Percentiles rank a stretch among this genome's conserved stretches.
phyloP scores from a whole-genome alignment of 2,888 invertebrate genomes.

The Megamerina dolium region DNA sequence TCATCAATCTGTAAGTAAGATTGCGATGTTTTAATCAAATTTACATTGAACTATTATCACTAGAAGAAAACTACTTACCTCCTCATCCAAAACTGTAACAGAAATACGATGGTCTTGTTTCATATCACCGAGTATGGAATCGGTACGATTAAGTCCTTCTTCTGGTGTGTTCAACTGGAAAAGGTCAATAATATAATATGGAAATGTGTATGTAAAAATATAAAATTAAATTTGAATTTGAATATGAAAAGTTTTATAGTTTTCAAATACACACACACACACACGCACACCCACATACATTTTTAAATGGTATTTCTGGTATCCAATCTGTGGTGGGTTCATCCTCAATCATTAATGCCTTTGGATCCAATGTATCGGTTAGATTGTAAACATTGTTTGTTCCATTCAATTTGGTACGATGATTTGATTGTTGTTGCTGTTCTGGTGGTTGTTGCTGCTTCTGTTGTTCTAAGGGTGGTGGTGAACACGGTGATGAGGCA shows the following conservation, averaged over 20 bases:
- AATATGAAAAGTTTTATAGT: too few species aligned
- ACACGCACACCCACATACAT: slow-evolving; percentile 65
- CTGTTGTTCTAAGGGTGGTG: too few species aligned
- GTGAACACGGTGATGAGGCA: background rate
- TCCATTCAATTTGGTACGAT: slow-evolving; percentile 29
- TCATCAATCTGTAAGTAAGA: slow-evolving; percentile 62
- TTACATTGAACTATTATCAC: too few species aligned
- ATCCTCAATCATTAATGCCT: slow-evolving; percentile 61
- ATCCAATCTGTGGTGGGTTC: slow-evolving; percentile 80
- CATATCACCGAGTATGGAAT: slow-evolving; percentile 40
- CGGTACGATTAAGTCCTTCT: slow-evolving; percentile 40
- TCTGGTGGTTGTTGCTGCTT: slow-evolving; percentile 32
- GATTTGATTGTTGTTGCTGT: slow-evolving; percentile 26
- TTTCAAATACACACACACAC: too few species aligned
- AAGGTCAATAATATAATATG: too few species aligned
- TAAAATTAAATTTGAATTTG: too few species aligned
- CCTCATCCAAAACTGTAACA: slow-evolving; percentile 43
- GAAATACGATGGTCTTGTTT: slow-evolving; percentile 42
- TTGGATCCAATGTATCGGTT: slow-evolving; percentile 39
- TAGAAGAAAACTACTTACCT: slow-evolving; percentile 28
- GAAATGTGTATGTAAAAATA: too few species aligned
- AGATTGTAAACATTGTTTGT: slow-evolving; percentile 28
- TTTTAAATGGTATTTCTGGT: slow-evolving; percentile 87
- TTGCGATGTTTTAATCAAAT: too few species aligned
- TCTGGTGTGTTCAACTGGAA: slow-evolving; percentile 45